These are phyloP conservation scores for Branchellion lobata DNA, from an alignment of 2,888 invertebrate genomes.

Conservation along the genomic window DNA sequence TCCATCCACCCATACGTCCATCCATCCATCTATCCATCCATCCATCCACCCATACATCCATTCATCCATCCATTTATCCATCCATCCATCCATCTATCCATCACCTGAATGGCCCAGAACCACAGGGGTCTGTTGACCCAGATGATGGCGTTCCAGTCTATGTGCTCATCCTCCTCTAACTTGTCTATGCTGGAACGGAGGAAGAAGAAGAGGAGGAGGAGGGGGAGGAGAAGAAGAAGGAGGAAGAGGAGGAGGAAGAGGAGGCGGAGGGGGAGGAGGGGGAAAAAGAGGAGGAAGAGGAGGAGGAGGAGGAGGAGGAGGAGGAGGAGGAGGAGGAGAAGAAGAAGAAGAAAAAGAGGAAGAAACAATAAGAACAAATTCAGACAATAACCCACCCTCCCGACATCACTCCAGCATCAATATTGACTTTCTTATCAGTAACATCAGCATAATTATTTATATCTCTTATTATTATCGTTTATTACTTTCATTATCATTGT, in stretches of 20 bases:
- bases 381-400: too few relatives aligned
- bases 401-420: too few relatives aligned
- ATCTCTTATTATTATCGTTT: too few relatives aligned
- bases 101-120: slow-evolving; percentile 74
- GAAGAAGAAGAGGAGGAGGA: background rate
- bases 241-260: background rate
- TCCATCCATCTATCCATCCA: background rate
- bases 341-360: background rate
- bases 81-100: background rate
- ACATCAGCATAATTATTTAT: too few relatives aligned
- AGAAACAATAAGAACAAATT: too few relatives aligned
- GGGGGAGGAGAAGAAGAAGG: background rate
- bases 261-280: background rate
- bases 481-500: too few relatives aligned
- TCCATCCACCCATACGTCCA: background rate
- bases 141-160: slow-evolving; percentile 75
- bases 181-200: background rate
- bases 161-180: background rate
- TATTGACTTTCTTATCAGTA: too few relatives aligned
- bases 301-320: background rate
- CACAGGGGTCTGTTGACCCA: slow-evolving; percentile 88
- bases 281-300: background rate
- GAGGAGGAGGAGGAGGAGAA: background rate
- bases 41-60: background rate
- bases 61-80: slow-evolving; percentile 7